Conservation (phyloP, 2,797 vertebrate species). For the Sebastes jordani region DNA sequence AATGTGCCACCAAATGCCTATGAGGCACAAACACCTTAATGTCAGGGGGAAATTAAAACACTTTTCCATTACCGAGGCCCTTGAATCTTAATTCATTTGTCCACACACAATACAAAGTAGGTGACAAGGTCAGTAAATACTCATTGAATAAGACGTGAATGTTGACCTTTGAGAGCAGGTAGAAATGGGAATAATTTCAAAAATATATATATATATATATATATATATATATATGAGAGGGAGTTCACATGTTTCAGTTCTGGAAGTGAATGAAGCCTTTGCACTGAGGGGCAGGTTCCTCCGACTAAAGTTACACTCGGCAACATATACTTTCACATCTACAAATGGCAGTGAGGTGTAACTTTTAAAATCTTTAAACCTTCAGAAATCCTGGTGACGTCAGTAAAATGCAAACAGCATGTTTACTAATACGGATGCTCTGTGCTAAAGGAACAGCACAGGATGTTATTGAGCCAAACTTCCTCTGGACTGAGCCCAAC, state of each 20-base stretch:
- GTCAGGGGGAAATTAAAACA: conserved; percentile 99
- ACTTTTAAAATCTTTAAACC: neutral
- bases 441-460: neutral
- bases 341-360: neutral
- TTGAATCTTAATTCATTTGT: conserved; percentile 95
- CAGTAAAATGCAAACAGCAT: neutral
- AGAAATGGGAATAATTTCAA: conserved; percentile 69
- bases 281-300: conserved; percentile 9
- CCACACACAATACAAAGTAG: conserved; percentile 85
- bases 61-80: conserved; percentile 91
- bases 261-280: conserved; percentile 35
- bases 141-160: conserved; percentile 80
- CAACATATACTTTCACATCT: conserved; percentile 6
- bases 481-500: neutral
- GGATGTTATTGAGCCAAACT: neutral
- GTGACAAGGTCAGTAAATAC: conserved; percentile 86
- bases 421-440: neutral
- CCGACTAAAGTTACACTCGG: neutral
- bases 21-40: conserved; percentile 96
- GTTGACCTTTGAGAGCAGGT: conserved; percentile 82
- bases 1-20: conserved; percentile 93
- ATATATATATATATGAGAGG: conserved; percentile 45
- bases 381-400: neutral
- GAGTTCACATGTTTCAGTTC: conserved; percentile 44
- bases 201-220: no score